Evolutionary conservation across 2,797 vertebrate genomes (phyloP).

Genomic region (Hylomyscus alleni): DNA sequence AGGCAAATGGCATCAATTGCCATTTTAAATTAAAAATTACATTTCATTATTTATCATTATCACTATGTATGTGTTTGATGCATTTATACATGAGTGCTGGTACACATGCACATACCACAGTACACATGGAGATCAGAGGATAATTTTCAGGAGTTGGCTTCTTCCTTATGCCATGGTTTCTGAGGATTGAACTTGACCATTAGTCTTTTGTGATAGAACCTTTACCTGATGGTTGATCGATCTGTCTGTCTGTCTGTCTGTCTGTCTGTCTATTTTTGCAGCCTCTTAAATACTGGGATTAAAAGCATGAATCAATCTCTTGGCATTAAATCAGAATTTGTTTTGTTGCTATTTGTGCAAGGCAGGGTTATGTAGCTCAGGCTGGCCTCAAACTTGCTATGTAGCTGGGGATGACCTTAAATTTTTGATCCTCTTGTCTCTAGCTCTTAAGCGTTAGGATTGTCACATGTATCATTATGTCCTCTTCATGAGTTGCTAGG

Average conservation of each 20-base stretch:
- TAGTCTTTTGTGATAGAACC: background rate
- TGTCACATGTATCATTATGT: background rate
- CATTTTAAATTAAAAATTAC: background rate
- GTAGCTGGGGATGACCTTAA: background rate
- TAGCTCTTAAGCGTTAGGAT: background rate
- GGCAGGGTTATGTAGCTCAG: background rate
- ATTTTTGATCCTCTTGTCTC: background rate
- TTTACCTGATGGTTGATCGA: background rate
- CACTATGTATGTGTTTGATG: background rate
- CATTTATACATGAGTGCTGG: background rate
- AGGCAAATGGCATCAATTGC: slow-evolving; percentile 11
- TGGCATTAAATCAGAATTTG: background rate
- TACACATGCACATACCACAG: background rate
- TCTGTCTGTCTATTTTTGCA: background rate
- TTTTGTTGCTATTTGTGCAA: background rate
- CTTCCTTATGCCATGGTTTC: background rate
- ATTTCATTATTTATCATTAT: background rate
- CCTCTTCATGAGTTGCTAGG: background rate
- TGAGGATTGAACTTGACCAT: background rate
- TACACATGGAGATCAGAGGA: background rate
- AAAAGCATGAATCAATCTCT: background rate
- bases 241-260: background rate
- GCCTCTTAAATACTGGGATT: background rate
- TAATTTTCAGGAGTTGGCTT: background rate
- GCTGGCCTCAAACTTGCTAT: background rate